phyloP scores from a whole-genome alignment of 2,113 vertebrate species.

The Agelaius phoeniceus region DNA sequence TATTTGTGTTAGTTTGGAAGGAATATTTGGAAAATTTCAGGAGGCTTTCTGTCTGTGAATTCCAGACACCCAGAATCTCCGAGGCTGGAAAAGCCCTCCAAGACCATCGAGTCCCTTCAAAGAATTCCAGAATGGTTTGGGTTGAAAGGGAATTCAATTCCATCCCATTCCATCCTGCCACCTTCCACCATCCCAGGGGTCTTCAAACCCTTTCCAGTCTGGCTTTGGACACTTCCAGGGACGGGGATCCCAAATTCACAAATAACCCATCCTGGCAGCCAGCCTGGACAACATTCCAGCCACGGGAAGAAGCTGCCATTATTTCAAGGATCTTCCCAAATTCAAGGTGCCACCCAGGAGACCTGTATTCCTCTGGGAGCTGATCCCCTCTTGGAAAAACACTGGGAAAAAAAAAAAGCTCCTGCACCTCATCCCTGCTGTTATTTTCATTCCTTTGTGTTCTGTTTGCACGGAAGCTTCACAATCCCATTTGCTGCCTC shows the following conservation, averaged over 20 bases:
- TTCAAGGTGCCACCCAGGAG: not conserved
- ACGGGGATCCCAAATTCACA: not conserved
- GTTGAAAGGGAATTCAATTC: not conserved
- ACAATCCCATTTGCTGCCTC: constrained; percentile 31
- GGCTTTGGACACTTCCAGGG: not conserved
- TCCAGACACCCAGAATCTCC: not conserved
- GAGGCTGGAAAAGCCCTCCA: not conserved
- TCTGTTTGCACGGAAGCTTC: not conserved
- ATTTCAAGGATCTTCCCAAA: not conserved
- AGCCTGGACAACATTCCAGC: not conserved
- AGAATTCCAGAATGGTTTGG: not conserved
- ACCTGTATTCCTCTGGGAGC: not conserved
- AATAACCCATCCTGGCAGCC: not conserved
- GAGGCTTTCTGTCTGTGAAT: not conserved
- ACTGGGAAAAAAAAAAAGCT: not conserved
- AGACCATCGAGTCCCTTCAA: not conserved
- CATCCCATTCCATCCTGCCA: not conserved
- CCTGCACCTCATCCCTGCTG: not conserved
- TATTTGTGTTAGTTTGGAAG: not conserved
- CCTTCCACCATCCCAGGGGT: not conserved
- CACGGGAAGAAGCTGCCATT: not conserved
- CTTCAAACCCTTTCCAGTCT: not conserved
- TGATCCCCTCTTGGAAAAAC: not conserved
- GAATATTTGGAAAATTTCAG: not conserved
- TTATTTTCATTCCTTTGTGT: constrained; percentile 18